Conservation (phyloP, 2,797 vertebrate species). For the Cyclopterus lumpus region DNA sequence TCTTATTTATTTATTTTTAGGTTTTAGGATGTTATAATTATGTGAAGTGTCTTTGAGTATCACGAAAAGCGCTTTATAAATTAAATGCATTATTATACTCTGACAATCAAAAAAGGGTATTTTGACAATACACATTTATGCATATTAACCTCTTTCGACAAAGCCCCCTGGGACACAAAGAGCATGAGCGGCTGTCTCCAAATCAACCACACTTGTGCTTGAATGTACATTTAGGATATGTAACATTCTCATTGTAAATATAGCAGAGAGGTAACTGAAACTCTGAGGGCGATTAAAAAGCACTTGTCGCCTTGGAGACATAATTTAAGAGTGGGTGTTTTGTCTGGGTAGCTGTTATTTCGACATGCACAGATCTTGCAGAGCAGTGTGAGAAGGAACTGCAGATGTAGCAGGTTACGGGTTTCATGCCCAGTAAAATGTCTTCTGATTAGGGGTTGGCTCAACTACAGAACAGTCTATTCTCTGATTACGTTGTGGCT, state of each 20-base stretch:
- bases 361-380: not conserved
- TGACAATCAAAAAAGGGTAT: not conserved
- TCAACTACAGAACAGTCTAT: not conserved
- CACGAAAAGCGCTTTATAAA: no score
- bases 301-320: not conserved
- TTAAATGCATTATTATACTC: no score
- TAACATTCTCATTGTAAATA: not conserved
- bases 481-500: not conserved
- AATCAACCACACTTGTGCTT: not conserved
- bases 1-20: no score
- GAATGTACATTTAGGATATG: not conserved
- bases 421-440: not conserved
- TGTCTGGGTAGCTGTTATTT: not conserved
- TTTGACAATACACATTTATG: not conserved
- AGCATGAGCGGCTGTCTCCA: not conserved
- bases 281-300: no score
- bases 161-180: not conserved
- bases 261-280: not conserved
- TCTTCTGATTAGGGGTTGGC: not conserved
- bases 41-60: no score
- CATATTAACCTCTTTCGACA: not conserved
- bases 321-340: not conserved
- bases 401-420: not conserved
- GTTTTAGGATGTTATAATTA: no score
- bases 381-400: not conserved